Evolutionary conservation across 2,888 invertebrate genomes (phyloP).

Genomic region (Catocala fraxini): DNA sequence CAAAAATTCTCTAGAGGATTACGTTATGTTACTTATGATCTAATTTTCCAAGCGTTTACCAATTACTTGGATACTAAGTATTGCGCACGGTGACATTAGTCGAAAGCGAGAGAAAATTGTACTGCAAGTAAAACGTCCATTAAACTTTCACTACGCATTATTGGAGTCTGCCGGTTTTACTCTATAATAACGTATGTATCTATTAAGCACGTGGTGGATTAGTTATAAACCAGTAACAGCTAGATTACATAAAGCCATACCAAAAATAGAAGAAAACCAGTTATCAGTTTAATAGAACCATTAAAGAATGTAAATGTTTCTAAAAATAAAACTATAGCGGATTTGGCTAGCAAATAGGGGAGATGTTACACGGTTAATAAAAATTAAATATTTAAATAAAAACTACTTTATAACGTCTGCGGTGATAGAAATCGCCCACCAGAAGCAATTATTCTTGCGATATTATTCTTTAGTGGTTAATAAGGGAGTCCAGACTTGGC

Average conservation of each 20-base stretch:
- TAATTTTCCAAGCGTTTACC: slow-evolving; percentile 9
- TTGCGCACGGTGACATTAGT: slow-evolving; percentile 13
- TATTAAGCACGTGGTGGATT: neutral
- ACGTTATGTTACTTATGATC: slow-evolving; percentile 15
- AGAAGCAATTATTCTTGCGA: neutral
- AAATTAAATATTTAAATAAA: no score
- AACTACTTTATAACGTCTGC: neutral
- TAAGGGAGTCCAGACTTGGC: neutral
- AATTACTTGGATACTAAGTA: slow-evolving; percentile 17
- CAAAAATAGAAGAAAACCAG: no score
- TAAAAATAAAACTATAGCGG: no score
- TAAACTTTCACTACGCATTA: slow-evolving; percentile 36
- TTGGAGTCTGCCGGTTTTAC: slow-evolving; percentile 20
- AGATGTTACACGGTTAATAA: no score
- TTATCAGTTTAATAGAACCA: no score
- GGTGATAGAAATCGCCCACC: neutral
- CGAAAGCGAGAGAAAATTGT: slow-evolving; percentile 34
- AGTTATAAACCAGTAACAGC: neutral
- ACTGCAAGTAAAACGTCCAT: slow-evolving; percentile 25
- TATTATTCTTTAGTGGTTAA: neutral
- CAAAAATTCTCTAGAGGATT: slow-evolving; percentile 6
- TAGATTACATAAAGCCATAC: no score
- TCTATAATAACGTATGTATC: slow-evolving; percentile 1
- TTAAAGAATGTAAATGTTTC: no score
- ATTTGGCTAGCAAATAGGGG: no score